These are phyloP conservation scores for Condylostylus longicornis DNA, from an alignment of 1,140 invertebrate species.

Conservation along the genomic window DNA sequence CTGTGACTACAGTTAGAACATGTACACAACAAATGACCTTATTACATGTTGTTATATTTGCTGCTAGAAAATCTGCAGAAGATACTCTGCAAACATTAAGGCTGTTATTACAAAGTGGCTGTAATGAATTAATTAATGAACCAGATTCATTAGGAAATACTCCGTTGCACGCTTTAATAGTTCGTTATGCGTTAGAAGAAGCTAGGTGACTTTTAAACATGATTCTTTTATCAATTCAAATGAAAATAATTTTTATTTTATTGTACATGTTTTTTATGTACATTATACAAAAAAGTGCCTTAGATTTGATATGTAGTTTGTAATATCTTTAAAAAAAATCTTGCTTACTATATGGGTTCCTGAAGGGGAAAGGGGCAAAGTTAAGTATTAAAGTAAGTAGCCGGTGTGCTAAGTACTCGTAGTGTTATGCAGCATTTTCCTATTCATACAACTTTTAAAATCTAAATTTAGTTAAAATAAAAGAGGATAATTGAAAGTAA, in stretches of 20 bases:
- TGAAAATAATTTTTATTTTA: not conserved
- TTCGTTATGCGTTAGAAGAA: slow-evolving; percentile 55
- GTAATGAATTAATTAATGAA: slow-evolving; percentile 54
- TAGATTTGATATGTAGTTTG: too few species aligned
- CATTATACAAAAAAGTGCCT: not conserved
- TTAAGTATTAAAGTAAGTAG: too few species aligned
- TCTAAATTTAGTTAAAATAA: too few species aligned
- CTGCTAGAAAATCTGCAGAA: slow-evolving; percentile 50
- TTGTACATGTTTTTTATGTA: not conserved
- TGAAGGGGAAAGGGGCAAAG: too few species aligned
- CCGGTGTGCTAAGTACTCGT: too few species aligned
- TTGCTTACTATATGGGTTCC: too few species aligned
- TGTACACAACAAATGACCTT: slow-evolving; percentile 60
- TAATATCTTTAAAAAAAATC: too few species aligned
- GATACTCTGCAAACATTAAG: slow-evolving; percentile 50
- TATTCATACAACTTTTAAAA: too few species aligned
- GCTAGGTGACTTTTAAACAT: slow-evolving; percentile 24
- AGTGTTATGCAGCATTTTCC: too few species aligned
- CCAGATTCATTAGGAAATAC: slow-evolving; percentile 53
- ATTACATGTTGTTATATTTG: slow-evolving; percentile 47
- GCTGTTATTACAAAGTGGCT: slow-evolving; percentile 47
- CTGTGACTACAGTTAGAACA: slow-evolving; percentile 49
- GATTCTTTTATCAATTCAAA: not conserved
- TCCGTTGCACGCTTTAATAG: slow-evolving; percentile 48
- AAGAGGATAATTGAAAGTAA: too few species aligned